A percentile compares a stretch with the other conserved stretches of the same genome.
Evolutionary conservation across 2,888 invertebrate species (phyloP).

Genomic region (Emmelina monodactyla): DNA sequence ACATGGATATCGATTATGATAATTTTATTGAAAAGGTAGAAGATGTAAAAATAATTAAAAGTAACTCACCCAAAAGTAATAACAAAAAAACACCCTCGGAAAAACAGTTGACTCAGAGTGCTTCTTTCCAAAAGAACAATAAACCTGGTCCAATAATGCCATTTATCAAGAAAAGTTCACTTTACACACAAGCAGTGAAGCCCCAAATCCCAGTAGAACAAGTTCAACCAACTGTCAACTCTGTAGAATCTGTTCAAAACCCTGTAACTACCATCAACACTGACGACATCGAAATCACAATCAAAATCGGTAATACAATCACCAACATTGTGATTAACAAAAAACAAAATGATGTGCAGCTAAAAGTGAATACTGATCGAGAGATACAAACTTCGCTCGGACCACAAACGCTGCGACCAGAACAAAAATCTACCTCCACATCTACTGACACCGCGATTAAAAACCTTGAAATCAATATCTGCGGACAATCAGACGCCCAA

Average conservation of each 20-base stretch:
- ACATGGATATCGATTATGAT: too few species aligned
- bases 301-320: conserved; percentile 41
- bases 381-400: conserved; percentile 39
- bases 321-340: conserved; percentile 46
- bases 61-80: neutral
- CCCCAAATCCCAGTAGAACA: neutral
- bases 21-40: too few species aligned
- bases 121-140: neutral
- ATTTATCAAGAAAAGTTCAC: conserved; percentile 34
- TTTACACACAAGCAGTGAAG: conserved; percentile 17
- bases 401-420: conserved; percentile 16
- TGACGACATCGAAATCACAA: conserved; percentile 45
- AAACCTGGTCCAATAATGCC: conserved; percentile 16
- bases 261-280: conserved; percentile 8
- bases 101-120: neutral
- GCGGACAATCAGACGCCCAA: conserved; percentile 12
- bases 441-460: conserved; percentile 15
- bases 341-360: conserved; percentile 36
- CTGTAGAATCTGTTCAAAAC: neutral
- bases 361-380: conserved; percentile 40
- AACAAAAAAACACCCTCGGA: conserved; percentile 5
- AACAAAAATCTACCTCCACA: conserved; percentile 13
- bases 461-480: conserved; percentile 21
- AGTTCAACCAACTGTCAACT: neutral
- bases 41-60: neutral